Base-by-base conservation (phyloP, 1,140 invertebrate species). In the Pogonomyrmex barbatus region DNA sequence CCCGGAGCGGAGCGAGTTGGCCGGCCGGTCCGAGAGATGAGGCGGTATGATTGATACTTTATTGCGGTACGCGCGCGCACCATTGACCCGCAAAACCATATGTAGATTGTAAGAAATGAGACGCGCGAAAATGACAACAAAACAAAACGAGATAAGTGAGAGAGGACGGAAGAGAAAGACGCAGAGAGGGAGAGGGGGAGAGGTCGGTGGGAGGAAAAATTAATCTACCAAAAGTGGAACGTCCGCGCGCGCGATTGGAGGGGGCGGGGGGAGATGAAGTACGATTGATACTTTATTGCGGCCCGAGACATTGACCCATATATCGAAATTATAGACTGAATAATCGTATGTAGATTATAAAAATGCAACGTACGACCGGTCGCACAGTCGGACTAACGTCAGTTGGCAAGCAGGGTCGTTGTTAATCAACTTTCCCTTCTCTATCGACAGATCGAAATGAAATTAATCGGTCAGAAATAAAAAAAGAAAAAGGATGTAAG, bases 191-290 rank as follows among this genome's bases (percentile, higher is more conserved):
- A 12, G 33, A n/a, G 3, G 73, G 30, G 4, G 14, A n/a, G 24
- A 50, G 0, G 4, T 60, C 36, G 36, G 36, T 65, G n/a, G 76
- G 36, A 54, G 45, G 12, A 60, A 83, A 75, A 75, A 83, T 83
- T 75, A 83, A 83, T 83, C 68, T 70, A 54, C 79, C 68, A 83
- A 83, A 83, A 83, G 79, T 83, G n/a, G 79, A 83, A 82, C 79
- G 54, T 82, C 52, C 79, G 67, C 52, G 42, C 79, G 79, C 52
- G 42, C 79, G 79, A 82, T 82, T 47, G 24, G 65, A n/a, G n/a
- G n/a, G n/a, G n/a, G n/a, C n/a, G n/a, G 39, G 33, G 39, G 42
- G 42, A 75, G 79, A 75, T 83, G 68, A 83, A 62, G 79, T 83
- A 83, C 79, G 79, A 83, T 83, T 75, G 79, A 83, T 83, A 83